Evolutionary conservation across 2,113 vertebrate species (phyloP).

Genomic region (Pseudois nayaur): DNA sequence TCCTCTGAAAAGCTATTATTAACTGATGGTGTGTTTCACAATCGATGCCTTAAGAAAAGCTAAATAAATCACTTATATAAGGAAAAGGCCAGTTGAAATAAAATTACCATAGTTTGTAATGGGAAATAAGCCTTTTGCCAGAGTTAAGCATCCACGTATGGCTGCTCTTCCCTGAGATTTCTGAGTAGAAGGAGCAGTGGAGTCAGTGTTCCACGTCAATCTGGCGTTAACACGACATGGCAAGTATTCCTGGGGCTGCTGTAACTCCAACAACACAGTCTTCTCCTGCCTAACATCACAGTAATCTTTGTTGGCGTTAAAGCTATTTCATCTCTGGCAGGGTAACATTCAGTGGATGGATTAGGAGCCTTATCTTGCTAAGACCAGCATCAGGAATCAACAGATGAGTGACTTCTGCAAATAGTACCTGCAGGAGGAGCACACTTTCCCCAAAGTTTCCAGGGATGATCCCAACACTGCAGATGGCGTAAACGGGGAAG

Average conservation of each 20-base stretch:
- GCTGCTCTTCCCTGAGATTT: background rate
- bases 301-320: conserved; percentile 52
- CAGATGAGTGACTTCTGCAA: conserved; percentile 65
- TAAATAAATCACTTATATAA: background rate
- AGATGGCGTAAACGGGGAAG: background rate
- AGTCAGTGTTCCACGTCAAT: conserved; percentile 40
- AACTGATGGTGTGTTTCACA: background rate
- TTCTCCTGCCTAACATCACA: conserved; percentile 54
- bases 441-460: background rate
- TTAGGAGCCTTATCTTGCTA: conserved; percentile 78
- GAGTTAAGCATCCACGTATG: background rate
- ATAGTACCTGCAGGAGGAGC: conserved; percentile 39
- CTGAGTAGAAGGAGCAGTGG: background rate
- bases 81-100: background rate
- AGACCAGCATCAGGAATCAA: conserved; percentile 69
- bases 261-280: conserved; percentile 60
- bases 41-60: background rate
- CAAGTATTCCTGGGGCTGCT: background rate
- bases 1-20: background rate
- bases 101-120: background rate
- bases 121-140: background rate
- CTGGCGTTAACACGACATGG: background rate
- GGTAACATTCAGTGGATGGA: conserved; percentile 63
- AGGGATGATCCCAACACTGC: conserved; percentile 5
- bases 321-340: conserved; percentile 68